Percentiles rank a stretch among this genome's conserved stretches.
Evolutionary conservation across 1,140 invertebrate genomes (phyloP).

Genomic region (Eueides isabella): DNA sequence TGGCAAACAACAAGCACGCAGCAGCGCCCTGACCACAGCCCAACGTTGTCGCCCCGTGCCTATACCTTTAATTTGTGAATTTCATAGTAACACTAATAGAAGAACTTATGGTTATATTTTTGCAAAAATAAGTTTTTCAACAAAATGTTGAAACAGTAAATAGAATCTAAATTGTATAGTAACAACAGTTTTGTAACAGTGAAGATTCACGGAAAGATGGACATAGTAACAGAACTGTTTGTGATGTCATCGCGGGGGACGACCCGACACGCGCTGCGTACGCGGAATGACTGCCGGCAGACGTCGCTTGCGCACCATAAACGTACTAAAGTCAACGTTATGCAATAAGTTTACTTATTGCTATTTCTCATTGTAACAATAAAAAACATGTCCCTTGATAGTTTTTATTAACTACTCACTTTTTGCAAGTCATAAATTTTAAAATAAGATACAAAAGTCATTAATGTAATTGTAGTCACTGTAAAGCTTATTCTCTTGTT

Average conservation of each 20-base stretch:
- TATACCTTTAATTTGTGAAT: constrained; percentile 42
- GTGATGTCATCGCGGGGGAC: constrained; percentile 40
- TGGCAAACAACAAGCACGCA: constrained; percentile 71
- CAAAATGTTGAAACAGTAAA: background rate
- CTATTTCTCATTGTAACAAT: constrained; percentile 32
- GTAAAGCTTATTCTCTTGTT: constrained; percentile 28
- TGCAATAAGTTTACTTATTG: constrained; percentile 36
- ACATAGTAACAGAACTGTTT: constrained; percentile 25
- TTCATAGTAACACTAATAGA: constrained; percentile 16
- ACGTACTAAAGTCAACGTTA: constrained; percentile 34
- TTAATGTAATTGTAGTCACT: background rate
- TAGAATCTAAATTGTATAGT: background rate
- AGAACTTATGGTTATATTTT: background rate
- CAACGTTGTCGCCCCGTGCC: constrained; percentile 60
- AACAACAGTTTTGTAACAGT: background rate
- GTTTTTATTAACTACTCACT: background rate
- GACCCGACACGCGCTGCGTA: constrained; percentile 61
- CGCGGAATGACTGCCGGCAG: constrained; percentile 63
- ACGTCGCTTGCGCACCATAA: constrained; percentile 42
- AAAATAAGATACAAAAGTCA: background rate
- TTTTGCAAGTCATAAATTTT: background rate
- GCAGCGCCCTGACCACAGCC: constrained; percentile 60
- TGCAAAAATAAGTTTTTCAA: background rate
- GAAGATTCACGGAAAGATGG: constrained; percentile 9
- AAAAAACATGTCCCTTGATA: background rate